Conservation (phyloP, 2,113 vertebrate genomes). For the Benthochromis sp. region DNA sequence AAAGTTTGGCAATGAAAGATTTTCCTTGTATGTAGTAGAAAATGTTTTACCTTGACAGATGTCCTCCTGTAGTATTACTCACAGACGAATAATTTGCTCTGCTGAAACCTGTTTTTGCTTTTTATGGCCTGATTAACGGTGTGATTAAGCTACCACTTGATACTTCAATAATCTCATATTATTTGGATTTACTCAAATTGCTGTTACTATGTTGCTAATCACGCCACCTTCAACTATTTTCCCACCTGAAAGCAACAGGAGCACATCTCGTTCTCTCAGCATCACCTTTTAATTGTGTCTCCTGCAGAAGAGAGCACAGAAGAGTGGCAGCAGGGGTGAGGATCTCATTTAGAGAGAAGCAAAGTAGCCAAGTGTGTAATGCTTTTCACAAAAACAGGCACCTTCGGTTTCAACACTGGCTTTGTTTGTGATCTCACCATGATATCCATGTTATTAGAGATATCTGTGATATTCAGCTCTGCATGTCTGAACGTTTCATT, state of each 20-base stretch:
- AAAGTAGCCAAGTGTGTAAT: background rate
- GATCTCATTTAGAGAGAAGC: constrained; percentile 23
- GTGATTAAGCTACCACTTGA: background rate
- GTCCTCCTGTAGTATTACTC: background rate
- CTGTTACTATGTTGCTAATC: background rate
- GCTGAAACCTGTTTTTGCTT: background rate
- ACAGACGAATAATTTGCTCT: background rate
- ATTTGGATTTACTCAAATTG: background rate
- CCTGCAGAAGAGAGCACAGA: background rate
- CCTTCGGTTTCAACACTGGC: background rate
- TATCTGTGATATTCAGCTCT: background rate
- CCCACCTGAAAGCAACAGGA: background rate
- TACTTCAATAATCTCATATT: background rate
- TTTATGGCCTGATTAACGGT: background rate
- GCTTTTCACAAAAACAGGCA: background rate
- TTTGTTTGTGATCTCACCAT: background rate
- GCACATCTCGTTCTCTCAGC: background rate
- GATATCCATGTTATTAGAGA: background rate
- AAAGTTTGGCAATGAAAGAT: background rate
- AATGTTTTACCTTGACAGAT: constrained; percentile 17
- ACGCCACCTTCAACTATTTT: background rate
- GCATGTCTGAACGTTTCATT: background rate
- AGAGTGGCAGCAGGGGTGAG: background rate
- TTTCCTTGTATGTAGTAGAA: background rate
- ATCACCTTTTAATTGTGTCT: background rate